Conservation (phyloP, 2,888 invertebrate species). For the Panzeria rudis region DNA sequence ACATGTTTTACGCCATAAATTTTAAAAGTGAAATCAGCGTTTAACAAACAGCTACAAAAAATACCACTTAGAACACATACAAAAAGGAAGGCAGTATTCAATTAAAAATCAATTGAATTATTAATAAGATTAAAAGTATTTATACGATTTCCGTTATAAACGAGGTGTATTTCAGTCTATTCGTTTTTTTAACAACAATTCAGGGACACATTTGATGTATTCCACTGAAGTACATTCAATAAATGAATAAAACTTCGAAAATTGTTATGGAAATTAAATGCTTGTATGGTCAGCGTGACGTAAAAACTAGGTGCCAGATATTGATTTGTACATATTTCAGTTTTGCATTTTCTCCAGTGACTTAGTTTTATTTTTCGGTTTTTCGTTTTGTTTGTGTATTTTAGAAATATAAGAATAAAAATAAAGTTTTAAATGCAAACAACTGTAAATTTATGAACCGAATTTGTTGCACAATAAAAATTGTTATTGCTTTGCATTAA, state of each 20-base stretch:
- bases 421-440: slow-evolving; percentile 5
- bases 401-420: slow-evolving; percentile 11
- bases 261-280: slow-evolving; percentile 28
- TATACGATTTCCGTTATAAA: slow-evolving; percentile 55
- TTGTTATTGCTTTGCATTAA: background rate
- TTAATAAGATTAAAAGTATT: slow-evolving; percentile 62
- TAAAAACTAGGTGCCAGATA: background rate
- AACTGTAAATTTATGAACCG: slow-evolving; percentile 30
- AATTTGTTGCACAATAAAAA: slow-evolving; percentile 34
- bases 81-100: slow-evolving; percentile 36
- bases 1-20: slow-evolving; percentile 19
- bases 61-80: background rate
- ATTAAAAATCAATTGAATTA: slow-evolving; percentile 70
- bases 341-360: slow-evolving; percentile 37
- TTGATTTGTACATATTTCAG: slow-evolving; percentile 14
- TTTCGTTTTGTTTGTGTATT: background rate
- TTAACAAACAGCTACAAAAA: slow-evolving; percentile 20
- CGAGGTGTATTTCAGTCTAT: slow-evolving; percentile 27
- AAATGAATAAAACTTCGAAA: slow-evolving; percentile 10
- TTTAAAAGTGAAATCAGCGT: slow-evolving; percentile 56
- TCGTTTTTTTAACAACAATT: slow-evolving; percentile 43
- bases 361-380: slow-evolving; percentile 15
- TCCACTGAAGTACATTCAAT: slow-evolving; percentile 57
- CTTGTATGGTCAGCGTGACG: slow-evolving; percentile 5
- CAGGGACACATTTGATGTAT: slow-evolving; percentile 70